Percentiles rank a stretch among this genome's conserved stretches.
Conservation (phyloP, 2,888 invertebrate species). For the Antheraea yamamai region DNA sequence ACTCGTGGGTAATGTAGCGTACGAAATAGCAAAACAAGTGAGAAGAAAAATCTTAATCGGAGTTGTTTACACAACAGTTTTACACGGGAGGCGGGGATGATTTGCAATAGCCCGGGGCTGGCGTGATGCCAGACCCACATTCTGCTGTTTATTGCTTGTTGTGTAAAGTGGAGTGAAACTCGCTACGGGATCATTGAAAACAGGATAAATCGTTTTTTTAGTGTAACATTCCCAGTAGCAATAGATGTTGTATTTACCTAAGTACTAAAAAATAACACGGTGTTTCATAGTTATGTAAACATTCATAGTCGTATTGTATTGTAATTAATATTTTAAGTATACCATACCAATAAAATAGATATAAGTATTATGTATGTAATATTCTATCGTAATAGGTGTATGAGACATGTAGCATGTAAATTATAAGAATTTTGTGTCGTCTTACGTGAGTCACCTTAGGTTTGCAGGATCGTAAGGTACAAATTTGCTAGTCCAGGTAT, state of each 20-base stretch:
- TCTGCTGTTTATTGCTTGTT: slow-evolving; percentile 14
- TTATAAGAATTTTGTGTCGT: no score
- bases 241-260: background rate
- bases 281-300: background rate
- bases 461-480: no score
- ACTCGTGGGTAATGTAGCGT: background rate
- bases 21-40: slow-evolving; percentile 24
- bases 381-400: no score
- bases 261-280: background rate
- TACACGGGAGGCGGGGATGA: slow-evolving; percentile 36
- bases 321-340: no score
- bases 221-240: background rate
- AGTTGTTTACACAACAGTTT: slow-evolving; percentile 44
- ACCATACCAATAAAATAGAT: no score
- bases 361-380: no score
- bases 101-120: slow-evolving; percentile 40
- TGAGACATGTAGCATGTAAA: no score
- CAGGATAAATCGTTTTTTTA: slow-evolving; percentile 7
- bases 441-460: no score
- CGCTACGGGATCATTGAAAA: slow-evolving; percentile 19
- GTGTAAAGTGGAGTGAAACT: slow-evolving; percentile 7
- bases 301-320: background rate
- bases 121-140: slow-evolving; percentile 38
- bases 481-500: no score
- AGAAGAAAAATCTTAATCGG: slow-evolving; percentile 20